Conservation (phyloP, 92 coral and sea anemone species). For the Heteractis magnifica region DNA sequence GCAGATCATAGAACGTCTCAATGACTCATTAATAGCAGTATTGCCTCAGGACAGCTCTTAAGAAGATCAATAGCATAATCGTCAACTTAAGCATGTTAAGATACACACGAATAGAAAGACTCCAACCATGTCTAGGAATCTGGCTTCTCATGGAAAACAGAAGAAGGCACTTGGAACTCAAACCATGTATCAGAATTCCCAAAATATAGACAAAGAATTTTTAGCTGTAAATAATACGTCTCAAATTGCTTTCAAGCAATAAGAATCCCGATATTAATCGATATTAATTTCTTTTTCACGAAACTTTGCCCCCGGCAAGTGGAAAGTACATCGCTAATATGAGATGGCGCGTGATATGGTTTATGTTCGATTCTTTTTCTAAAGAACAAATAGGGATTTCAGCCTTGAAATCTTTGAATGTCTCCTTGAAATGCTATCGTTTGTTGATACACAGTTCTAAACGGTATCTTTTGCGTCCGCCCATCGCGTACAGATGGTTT, state of each 20-base stretch:
- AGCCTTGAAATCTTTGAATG: not conserved
- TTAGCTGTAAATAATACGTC: not conserved
- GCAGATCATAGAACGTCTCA: slow-evolving; percentile 57
- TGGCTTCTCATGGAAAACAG: not conserved
- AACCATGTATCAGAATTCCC: not conserved
- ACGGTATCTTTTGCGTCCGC: not conserved
- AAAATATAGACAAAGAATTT: not conserved
- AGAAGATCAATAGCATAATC: slow-evolving; percentile 22
- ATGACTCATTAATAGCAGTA: slow-evolving; percentile 46
- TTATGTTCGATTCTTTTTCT: not conserved
- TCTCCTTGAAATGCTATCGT: not conserved
- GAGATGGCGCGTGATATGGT: slow-evolving; percentile 5
- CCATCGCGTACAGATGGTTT: slow-evolving; percentile 33
- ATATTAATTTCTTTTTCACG: not conserved
- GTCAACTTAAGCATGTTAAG: not conserved
- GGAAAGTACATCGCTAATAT: not conserved
- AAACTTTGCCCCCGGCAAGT: slow-evolving; percentile 3
- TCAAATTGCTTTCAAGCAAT: not conserved
- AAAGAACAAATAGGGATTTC: not conserved
- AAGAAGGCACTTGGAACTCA: not conserved
- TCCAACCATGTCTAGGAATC: slow-evolving; percentile 14
- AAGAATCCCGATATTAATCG: not conserved
- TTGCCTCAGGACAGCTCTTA: slow-evolving; percentile 30
- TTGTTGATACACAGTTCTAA: not conserved
- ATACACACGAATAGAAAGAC: not conserved